These are phyloP conservation scores for Pogonocichla stellata DNA, from an alignment of 2,113 vertebrate species.

Conservation along the genomic window DNA sequence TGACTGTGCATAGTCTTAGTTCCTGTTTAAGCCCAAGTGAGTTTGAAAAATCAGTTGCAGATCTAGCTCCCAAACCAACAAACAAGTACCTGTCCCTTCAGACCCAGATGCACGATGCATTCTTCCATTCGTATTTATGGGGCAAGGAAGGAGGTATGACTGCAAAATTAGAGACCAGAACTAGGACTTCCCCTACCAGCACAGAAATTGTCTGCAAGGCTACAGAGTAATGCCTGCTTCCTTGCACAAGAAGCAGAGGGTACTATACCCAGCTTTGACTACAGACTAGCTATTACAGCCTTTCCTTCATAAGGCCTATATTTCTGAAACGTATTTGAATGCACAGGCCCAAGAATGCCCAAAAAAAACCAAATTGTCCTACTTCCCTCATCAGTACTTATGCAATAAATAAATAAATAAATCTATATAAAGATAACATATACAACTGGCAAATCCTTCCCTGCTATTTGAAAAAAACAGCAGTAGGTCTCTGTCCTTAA, in stretches of 20 bases:
- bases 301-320: not conserved
- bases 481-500: not conserved
- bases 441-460: not conserved
- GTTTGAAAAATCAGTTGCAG: not conserved
- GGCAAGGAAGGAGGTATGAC: rapidly evolving
- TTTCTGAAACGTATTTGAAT: not conserved
- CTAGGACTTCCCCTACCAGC: not conserved
- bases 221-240: not conserved
- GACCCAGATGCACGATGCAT: not conserved
- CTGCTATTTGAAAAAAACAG: not conserved
- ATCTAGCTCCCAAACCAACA: not conserved
- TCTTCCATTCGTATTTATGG: not conserved
- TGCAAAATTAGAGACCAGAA: not conserved
- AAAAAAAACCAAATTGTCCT: not conserved
- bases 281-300: not conserved
- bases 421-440: not conserved
- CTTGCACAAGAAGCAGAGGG: not conserved
- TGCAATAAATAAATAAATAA: not conserved
- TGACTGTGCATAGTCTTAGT: not conserved
- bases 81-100: not conserved
- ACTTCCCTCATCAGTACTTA: not conserved
- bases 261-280: not conserved
- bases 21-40: not conserved
- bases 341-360: not conserved
- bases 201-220: not conserved